A percentile compares a stretch with the other conserved stretches of the same genome.
Conservation (phyloP, 2,888 invertebrate genomes). For the Andrena chrysosceles region DNA sequence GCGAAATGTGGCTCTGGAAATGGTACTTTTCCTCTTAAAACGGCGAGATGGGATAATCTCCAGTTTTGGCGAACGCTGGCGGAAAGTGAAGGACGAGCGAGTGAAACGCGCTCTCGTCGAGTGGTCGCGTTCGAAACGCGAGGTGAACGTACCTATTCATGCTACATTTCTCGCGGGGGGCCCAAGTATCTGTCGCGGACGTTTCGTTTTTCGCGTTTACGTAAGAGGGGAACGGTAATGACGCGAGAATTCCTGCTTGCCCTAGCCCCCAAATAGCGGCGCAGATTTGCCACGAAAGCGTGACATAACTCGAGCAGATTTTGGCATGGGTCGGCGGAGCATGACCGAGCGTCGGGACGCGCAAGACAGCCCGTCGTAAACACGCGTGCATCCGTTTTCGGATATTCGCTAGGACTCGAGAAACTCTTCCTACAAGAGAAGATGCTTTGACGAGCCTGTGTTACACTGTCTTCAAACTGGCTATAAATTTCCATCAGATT, state of each 20-base stretch:
- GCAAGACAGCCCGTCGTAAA: slow-evolving; percentile 55
- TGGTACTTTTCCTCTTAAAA: not conserved
- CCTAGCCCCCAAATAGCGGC: slow-evolving; percentile 18
- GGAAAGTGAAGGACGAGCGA: not conserved
- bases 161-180: slow-evolving; percentile 21
- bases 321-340: slow-evolving; percentile 49
- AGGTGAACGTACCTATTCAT: slow-evolving; percentile 37
- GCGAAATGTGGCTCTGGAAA: no score
- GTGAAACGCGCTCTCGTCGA: not conserved
- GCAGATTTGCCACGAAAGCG: slow-evolving; percentile 35
- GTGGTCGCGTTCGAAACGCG: not conserved
- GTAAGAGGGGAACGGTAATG: slow-evolving; percentile 38
- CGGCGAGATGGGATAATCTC: not conserved
- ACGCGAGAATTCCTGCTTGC: slow-evolving; percentile 25
- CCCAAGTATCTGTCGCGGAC: slow-evolving; percentile 22
- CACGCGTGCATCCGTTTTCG: slow-evolving; percentile 26
- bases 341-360: slow-evolving; percentile 17
- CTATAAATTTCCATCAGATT: no score
- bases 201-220: slow-evolving; percentile 40
- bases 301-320: slow-evolving; percentile 61
- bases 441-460: no score
- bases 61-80: not conserved
- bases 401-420: slow-evolving; percentile 5
- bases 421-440: not conserved
- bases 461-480: no score